These are phyloP conservation scores for Microcebus ravelobensis DNA, from an alignment of 2,113 vertebrate genomes.

Conservation along the genomic window DNA sequence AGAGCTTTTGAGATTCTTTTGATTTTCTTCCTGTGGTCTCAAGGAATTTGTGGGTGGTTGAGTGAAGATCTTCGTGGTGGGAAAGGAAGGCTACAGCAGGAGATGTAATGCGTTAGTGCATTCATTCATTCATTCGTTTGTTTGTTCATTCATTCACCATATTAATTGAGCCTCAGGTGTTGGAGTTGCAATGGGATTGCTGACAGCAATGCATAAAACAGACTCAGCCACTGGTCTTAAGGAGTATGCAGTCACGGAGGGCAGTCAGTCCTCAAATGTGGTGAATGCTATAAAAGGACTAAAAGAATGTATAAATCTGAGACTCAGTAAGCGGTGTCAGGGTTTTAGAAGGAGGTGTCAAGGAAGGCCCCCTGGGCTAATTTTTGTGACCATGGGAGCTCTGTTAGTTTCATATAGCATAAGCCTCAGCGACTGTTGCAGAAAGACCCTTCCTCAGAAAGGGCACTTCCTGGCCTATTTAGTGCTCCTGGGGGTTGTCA, in stretches of 20 bases:
- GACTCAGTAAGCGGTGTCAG: background rate
- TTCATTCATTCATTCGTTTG: background rate
- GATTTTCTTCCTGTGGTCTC: conserved; percentile 33
- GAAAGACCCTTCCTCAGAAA: background rate
- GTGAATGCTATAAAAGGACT: background rate
- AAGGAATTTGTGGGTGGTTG: conserved; percentile 32
- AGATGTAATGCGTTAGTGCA: background rate
- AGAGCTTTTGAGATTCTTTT: conserved; percentile 39
- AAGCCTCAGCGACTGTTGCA: background rate
- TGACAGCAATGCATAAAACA: background rate
- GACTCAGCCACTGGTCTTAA: background rate
- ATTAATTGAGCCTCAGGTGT: background rate
- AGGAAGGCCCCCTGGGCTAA: background rate
- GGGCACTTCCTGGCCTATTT: background rate
- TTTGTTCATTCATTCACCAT: background rate
- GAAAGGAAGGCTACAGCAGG: background rate
- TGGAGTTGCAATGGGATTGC: background rate
- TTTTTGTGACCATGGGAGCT: background rate
- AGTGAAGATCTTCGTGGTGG: background rate
- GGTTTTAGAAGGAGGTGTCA: background rate
- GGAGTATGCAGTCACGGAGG: background rate
- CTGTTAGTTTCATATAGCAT: background rate
- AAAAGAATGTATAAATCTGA: background rate
- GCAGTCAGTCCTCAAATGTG: background rate
- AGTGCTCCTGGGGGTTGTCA: background rate